A percentile compares a stretch with the other conserved stretches of the same genome.
These are phyloP conservation scores for Neodiprion virginianus DNA, from an alignment of 1,140 invertebrate species.

Conservation along the genomic window DNA sequence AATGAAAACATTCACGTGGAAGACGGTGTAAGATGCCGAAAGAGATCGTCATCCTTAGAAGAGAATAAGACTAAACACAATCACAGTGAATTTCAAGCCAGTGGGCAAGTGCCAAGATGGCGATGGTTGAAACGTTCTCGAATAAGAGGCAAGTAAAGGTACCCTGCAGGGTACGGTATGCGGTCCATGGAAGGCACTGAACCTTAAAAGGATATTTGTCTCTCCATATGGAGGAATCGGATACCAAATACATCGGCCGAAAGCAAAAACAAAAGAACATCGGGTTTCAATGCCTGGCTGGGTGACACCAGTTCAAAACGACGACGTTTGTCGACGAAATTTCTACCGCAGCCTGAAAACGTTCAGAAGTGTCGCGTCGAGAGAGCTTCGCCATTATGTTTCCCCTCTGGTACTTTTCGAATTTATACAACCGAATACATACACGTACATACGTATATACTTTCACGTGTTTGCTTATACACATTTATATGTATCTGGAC, in stretches of 20 bases:
- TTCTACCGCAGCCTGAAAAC: background rate
- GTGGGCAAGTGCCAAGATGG: background rate
- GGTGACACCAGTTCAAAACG: constrained; percentile 20
- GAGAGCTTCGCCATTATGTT: background rate
- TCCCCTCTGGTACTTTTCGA: background rate
- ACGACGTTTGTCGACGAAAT: constrained; percentile 8
- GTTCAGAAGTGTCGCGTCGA: background rate
- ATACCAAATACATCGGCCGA: constrained; percentile 52
- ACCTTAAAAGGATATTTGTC: constrained; percentile 54
- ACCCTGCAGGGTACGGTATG: constrained; percentile 22
- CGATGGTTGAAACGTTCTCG: background rate
- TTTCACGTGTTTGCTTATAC: too few species aligned
- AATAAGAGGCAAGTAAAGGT: background rate
- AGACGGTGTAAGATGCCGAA: too few species aligned
- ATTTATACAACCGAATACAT: background rate
- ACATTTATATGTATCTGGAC: background rate
- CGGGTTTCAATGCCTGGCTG: constrained; percentile 10
- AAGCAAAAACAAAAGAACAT: constrained; percentile 50
- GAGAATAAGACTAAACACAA: too few species aligned
- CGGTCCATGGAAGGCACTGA: constrained; percentile 45
- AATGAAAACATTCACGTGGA: too few species aligned
- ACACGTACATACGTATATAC: too few species aligned
- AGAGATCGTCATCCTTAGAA: too few species aligned
- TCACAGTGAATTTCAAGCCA: background rate
- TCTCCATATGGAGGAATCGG: constrained; percentile 52